phyloP scores from a whole-genome alignment of 2,888 invertebrate genomes.

The Eristalis tenax region DNA sequence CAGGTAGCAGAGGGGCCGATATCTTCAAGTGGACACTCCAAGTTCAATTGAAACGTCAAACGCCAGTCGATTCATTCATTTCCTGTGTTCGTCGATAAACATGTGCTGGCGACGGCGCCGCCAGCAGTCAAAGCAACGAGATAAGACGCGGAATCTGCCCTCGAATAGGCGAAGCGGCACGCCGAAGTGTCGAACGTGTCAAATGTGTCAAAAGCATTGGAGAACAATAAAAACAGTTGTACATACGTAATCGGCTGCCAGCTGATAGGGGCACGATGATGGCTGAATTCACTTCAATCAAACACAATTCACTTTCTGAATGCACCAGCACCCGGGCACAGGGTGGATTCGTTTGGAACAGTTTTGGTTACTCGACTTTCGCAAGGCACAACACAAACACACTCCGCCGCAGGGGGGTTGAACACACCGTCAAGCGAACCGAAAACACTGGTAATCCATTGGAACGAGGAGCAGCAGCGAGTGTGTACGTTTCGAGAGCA shows the following conservation, averaged over 20 bases:
- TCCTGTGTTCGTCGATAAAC: not conserved
- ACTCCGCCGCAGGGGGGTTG: not conserved
- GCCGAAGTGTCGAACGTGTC: not conserved
- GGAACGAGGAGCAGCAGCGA: slow-evolving; percentile 13
- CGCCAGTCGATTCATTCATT: not conserved
- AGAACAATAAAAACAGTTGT: slow-evolving; percentile 32
- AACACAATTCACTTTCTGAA: not conserved
- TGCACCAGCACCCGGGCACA: slow-evolving; percentile 26
- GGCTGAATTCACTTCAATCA: not conserved
- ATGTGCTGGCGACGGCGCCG: not conserved
- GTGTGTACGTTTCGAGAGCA: not conserved
- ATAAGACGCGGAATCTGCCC: slow-evolving; percentile 21
- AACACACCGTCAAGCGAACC: slow-evolving; percentile 18
- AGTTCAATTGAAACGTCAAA: slow-evolving; percentile 13
- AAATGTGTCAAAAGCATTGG: slow-evolving; percentile 26
- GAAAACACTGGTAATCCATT: slow-evolving; percentile 69
- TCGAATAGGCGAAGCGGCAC: slow-evolving; percentile 4
- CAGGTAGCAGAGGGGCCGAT: slow-evolving; percentile 10
- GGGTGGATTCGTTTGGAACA: slow-evolving; percentile 18
- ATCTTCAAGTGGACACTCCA: slow-evolving; percentile 12
- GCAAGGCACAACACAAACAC: not conserved
- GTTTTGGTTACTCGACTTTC: not conserved
- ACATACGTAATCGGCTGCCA: slow-evolving; percentile 45
- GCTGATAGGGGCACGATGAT: slow-evolving; percentile 41
- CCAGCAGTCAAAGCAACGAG: not conserved